These are phyloP conservation scores for Lepidochrysops patricia DNA, from an alignment of 2,888 invertebrate genomes.

Conservation along the genomic window DNA sequence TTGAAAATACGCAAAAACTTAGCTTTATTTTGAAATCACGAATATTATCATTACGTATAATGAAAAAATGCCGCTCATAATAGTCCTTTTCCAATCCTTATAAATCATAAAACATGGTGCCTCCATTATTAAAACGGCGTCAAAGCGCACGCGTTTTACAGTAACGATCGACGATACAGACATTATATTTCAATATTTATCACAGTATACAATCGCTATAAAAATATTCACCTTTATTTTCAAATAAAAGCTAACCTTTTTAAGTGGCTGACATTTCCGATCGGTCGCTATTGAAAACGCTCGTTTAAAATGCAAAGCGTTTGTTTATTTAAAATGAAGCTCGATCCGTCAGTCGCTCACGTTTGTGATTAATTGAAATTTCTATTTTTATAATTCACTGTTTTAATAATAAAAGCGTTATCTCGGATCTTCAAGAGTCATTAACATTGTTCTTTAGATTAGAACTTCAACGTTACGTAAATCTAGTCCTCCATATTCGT, in stretches of 20 bases:
- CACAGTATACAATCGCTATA: constrained; percentile 2
- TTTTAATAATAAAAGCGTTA: no score
- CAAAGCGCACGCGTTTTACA: neutral
- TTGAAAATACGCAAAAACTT: no score
- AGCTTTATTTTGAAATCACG: no score
- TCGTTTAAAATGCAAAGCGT: constrained; percentile 3
- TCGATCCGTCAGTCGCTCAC: neutral
- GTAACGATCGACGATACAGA: neutral
- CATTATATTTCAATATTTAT: constrained; percentile 8
- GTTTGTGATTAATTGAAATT: neutral
- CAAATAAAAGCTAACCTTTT: constrained; percentile 2
- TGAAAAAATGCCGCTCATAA: no score
- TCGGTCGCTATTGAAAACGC: neutral
- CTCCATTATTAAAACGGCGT: neutral
- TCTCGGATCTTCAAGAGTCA: no score
- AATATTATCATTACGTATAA: no score
- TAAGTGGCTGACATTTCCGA: constrained; percentile 9
- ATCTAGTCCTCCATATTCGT: neutral
- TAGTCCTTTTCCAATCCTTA: neutral
- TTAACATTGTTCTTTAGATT: no score
- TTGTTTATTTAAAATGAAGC: neutral
- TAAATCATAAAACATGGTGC: neutral
- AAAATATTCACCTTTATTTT: constrained; percentile 8
- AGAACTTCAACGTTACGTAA: no score
- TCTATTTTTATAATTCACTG: neutral